Percentiles rank a stretch among this genome's conserved stretches.
These are phyloP conservation scores for Rhyzopertha dominica DNA, from an alignment of 1,140 invertebrate genomes.

Conservation along the genomic window DNA sequence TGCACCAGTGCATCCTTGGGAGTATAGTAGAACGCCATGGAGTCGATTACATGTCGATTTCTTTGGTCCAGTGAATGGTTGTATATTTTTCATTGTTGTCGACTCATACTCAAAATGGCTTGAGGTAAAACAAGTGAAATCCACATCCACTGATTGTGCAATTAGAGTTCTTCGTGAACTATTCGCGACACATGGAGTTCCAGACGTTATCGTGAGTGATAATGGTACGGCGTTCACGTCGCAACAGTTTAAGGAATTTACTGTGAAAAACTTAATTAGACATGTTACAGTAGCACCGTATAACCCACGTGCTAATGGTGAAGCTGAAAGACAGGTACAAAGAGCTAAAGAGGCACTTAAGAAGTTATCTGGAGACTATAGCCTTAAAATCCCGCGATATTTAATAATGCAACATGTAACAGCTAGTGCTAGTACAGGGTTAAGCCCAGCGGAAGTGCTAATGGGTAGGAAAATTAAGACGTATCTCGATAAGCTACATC, in stretches of 20 bases:
- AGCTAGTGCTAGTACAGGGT: too few relatives aligned
- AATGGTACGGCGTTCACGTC: slow-evolving; percentile 21
- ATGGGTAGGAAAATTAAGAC: too few relatives aligned
- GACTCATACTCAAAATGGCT: slow-evolving; percentile 39
- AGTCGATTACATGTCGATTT: slow-evolving; percentile 40
- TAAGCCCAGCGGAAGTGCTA: too few relatives aligned
- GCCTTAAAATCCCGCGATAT: too few relatives aligned
- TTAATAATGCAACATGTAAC: too few relatives aligned
- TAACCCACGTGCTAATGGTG: too few relatives aligned
- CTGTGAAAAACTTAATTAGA: too few relatives aligned
- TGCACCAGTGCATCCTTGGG: slow-evolving; percentile 37
- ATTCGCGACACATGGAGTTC: slow-evolving; percentile 21
- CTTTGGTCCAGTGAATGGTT: slow-evolving; percentile 31
- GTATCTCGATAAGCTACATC: too few relatives aligned
- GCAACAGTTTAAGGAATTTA: slow-evolving; percentile 22
- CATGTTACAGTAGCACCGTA: too few relatives aligned
- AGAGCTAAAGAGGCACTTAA: too few relatives aligned
- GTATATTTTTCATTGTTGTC: slow-evolving; percentile 28
- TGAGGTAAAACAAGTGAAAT: slow-evolving; percentile 24
- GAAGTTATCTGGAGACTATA: too few relatives aligned
- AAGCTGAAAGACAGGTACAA: too few relatives aligned
- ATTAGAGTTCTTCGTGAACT: slow-evolving; percentile 16
- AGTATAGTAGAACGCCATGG: slow-evolving; percentile 40
- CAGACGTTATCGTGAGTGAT: slow-evolving; percentile 14
- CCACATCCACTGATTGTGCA: slow-evolving; percentile 19